Base-by-base conservation (phyloP, 2,113 vertebrate genomes). In the Emydocephalus ijimae region DNA sequence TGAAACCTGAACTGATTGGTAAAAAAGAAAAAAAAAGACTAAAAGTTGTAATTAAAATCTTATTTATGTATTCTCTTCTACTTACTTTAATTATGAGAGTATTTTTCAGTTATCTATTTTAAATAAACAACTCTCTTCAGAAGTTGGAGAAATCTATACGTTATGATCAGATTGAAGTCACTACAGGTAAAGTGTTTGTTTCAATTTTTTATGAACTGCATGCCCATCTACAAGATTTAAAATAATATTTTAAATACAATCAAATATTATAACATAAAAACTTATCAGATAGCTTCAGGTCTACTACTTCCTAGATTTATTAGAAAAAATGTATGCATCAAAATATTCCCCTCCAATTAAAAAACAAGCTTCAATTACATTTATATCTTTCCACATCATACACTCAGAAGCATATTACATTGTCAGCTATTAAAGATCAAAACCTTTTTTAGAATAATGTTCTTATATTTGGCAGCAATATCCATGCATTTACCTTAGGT, bases 401-500 rank as follows among this genome's bases (percentile, higher is more conserved):
- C 39, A 4, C 74, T 52, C 55, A 59, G n/a, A 24, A 92, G 43
- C 29, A 34, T 55, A 52, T 50, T 48, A 90, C 43, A 26, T 92
- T 1, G 18, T 61, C 43, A 48, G 43, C 43, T 56, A 94, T 5
- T 89, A 91, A 92, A 29, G 0, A 95, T 20, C 43, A 54, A 39
- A 48, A 89, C 2, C 92, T 88, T 69, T 69, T 34, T 24, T 89
- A 69, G 94, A 89, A 29, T 74, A 55, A 61, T 48, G 87, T 85
- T 56, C 89, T 14, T 3, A 85, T 85, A 91, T 92, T 94, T 56
- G 90, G 43, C 57, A 88, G 24, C 8, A 9, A 5, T 91, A 89
- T 12, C 15, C 12, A 57, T 88, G 86, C 90, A 89, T 90, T 92
- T 93, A 93, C 92, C 93, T 91, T 3, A 56, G 26, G 92, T 69